Evolutionary conservation across 2,888 invertebrate genomes (phyloP), one percentile per base, ranked within the genome.

Genomic region (Amitus sp.): DNA sequence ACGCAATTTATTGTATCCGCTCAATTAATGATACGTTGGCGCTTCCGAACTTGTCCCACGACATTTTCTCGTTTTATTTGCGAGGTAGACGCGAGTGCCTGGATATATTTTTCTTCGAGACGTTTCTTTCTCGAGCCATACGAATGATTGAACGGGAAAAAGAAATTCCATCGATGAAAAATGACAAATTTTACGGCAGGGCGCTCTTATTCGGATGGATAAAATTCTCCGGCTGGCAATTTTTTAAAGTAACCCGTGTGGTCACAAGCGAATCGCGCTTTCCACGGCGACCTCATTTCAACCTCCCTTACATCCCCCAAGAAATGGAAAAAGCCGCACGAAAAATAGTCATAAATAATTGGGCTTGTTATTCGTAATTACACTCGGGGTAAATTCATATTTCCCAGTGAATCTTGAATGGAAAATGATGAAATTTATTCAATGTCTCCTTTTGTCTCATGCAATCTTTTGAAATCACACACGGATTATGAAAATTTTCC

Each of bases 241-340:
- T 75, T 74, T 68, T 69, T 70, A 74, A 74, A 74, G 74, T 74
- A 74, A 74, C 71, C 63, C 64, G 48, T 52, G 33, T 62, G 47
- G 55, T 45, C 49, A 55, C 45, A 49, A 47, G 23, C 42, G 28
- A 49, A 28, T 54, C 47, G 23, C 42, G 19, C 39, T 33, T 45
- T 40, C 30, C 40, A 46, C 53, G 20, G 46, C 34, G 54, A 54
- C 54, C 43, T 47, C 33, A 33, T 33, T 23, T 23, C 23, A 7
- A 23, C 23, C 7, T n/a, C n/a, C 10, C 33, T 33, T 33, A 12
- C n/a, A n/a, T 9, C 33, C n/a, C 10, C 2, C 3, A 33, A 33
- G n/a, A 33, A 12, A 33, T 3, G 2, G 17, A 39, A 39, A 39
- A 39, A 39, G 7, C 9, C 4, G 39, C 39, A 15, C 7, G 18